phyloP scores from a whole-genome alignment of 2,797 vertebrate genomes.

The Sebastolobus alascanus region DNA sequence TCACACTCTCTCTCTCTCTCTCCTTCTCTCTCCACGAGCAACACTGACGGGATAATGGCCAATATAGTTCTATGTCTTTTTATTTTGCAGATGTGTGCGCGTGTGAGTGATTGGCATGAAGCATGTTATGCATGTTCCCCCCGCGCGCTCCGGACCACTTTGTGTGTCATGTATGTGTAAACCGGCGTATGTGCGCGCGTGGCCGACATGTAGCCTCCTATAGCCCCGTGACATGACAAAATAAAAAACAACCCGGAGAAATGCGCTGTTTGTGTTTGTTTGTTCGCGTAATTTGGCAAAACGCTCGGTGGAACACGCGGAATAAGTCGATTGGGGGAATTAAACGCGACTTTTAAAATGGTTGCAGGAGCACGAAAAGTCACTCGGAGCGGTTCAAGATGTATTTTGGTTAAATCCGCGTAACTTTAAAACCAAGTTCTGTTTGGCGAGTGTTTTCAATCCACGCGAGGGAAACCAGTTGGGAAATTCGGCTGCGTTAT shows the following conservation, averaged over 20 bases:
- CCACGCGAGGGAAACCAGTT: slow-evolving; percentile 19
- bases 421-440: slow-evolving; percentile 74
- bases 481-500: not conserved
- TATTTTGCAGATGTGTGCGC: slow-evolving; percentile 38
- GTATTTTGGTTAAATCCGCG: slow-evolving; percentile 24
- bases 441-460: slow-evolving; percentile 11
- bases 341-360: slow-evolving; percentile 54
- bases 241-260: slow-evolving; percentile 50
- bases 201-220: slow-evolving; percentile 57
- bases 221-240: slow-evolving; percentile 71
- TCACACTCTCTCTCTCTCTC: no score
- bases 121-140: slow-evolving; percentile 59
- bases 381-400: slow-evolving; percentile 33
- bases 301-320: slow-evolving; percentile 20
- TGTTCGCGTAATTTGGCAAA: not conserved
- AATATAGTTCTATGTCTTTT: slow-evolving; percentile 64
- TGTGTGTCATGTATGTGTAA: slow-evolving; percentile 82
- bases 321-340: slow-evolving; percentile 38
- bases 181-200: slow-evolving; percentile 74
- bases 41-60: slow-evolving; percentile 55
- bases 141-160: slow-evolving; percentile 74
- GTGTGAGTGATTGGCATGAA: slow-evolving; percentile 51
- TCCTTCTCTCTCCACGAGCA: slow-evolving; percentile 23
- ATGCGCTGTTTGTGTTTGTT: slow-evolving; percentile 44
- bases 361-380: slow-evolving; percentile 75